Base-by-base conservation (phyloP, 2,888 invertebrate species). In the Watsonalla binaria region DNA sequence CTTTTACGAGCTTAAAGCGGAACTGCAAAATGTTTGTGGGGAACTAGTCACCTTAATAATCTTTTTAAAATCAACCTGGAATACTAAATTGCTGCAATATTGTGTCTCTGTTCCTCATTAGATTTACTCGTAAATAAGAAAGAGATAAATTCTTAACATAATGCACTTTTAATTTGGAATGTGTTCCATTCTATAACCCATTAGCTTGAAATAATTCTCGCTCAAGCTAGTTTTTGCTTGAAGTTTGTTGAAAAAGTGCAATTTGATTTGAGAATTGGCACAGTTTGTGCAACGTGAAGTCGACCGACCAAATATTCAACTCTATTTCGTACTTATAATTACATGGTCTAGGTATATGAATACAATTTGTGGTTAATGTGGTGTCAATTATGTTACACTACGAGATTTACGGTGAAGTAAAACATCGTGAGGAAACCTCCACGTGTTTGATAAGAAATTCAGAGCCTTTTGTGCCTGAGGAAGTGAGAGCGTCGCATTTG, bases 221-320 rank as follows among this genome's bases (percentile, higher is more conserved):
- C 24, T 47, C 7, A 50, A 9, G 24, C 53, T 14, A 59, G 63
- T 68, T 68, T 68, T 68, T 68, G 51, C 59, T 56, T 49, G 52
- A 51, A 46, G 57, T 47, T 46, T 54, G 58, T 49, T 58, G 54
- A 51, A 65, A 65, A 68, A 63, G 62, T 57, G 61, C 56, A 54
- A 57, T 60, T 66, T 61, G 62, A 62, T 62, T 65, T 59, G 54
- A 58, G 58, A 54, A 37, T 60, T 52, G 57, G 60, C 63, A 65
- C 63, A 51, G 51, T 45, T 48, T 62, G 55, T 51, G 65, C 65
- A 66, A 68, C 46, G 51, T 15, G 15, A 35, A 51, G 13, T 51
- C 13, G 37, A 34, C 5, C 35, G 34, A 34, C n/a, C 34, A 48
- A 48, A 34, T 34, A 35, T 48, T 34, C 34, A 48, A 9, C 6